phyloP scores from a whole-genome alignment of 2,888 invertebrate genomes.

The Theodoxus fluviatilis region DNA sequence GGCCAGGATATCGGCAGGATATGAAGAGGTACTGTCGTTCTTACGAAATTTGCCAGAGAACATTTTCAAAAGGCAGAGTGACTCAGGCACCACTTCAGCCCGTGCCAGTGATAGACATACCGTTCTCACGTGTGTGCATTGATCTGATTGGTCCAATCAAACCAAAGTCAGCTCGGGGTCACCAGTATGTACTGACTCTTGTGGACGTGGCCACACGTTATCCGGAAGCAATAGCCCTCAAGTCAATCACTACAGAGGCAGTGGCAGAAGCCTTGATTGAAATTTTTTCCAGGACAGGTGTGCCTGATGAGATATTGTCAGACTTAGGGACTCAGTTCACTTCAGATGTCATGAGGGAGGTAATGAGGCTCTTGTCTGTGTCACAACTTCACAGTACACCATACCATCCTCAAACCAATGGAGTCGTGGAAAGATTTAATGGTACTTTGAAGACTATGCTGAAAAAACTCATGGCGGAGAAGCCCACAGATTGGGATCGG shows the following conservation, averaged over 20 bases:
- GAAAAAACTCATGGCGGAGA: neutral
- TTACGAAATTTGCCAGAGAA: neutral
- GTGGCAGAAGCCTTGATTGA: neutral
- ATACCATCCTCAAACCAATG: constrained; percentile 1
- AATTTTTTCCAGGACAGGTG: neutral
- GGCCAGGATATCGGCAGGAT: neutral
- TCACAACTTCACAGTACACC: neutral
- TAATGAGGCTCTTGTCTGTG: too few relatives aligned
- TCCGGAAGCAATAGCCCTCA: neutral
- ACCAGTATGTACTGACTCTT: neutral
- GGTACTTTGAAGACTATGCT: neutral
- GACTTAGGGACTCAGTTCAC: neutral
- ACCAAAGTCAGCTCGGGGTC: neutral
- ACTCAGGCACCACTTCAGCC: neutral
- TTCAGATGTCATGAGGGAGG: neutral
- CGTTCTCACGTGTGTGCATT: neutral
- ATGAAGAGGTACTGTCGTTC: constrained; percentile 3
- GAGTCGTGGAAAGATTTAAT: neutral
- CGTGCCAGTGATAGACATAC: neutral
- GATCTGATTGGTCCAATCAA: neutral
- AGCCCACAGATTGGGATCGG: constrained; percentile 7
- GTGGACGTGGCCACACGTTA: neutral
- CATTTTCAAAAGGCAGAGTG: neutral
- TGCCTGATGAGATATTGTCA: neutral
- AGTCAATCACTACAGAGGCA: neutral